Evolutionary conservation across 2,888 invertebrate species (phyloP).

Genomic region (Apoderus coryli): DNA sequence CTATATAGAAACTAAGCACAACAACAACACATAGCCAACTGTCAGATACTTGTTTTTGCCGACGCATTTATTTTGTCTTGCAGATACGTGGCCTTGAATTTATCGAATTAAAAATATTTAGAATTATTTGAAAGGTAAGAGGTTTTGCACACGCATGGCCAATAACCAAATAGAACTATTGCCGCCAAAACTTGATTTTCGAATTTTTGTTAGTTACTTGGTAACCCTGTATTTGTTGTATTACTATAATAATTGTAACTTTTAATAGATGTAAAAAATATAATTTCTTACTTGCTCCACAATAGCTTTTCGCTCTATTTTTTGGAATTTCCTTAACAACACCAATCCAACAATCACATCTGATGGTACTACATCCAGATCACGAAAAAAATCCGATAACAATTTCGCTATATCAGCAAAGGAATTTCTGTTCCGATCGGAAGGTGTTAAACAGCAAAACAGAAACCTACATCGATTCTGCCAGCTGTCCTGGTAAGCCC

Average conservation of each 20-base stretch:
- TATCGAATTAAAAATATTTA: conserved; percentile 2
- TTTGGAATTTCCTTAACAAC: conserved; percentile 64
- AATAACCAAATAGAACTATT: conserved; percentile 1
- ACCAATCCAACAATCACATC: conserved; percentile 77
- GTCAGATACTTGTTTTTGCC: conserved; percentile 3
- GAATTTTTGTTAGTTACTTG: conserved; percentile 1
- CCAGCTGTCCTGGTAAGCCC: conserved; percentile 81
- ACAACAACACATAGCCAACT: conserved; percentile 2
- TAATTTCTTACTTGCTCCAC: conserved; percentile 47
- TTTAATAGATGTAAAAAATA: too few species aligned
- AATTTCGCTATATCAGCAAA: conserved; percentile 73
- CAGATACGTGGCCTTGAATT: conserved; percentile 3
- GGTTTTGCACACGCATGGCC: conserved; percentile 2
- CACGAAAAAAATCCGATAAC: conserved; percentile 74
- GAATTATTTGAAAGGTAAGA: neutral
- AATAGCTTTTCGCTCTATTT: conserved; percentile 59
- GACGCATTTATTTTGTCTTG: conserved; percentile 2
- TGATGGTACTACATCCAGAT: conserved; percentile 75
- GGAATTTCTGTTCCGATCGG: conserved; percentile 66
- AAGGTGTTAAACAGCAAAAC: conserved; percentile 69
- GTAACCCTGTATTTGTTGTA: too few species aligned
- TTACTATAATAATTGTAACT: too few species aligned
- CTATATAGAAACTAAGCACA: conserved; percentile 2
- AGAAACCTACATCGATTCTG: conserved; percentile 65
- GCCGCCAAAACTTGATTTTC: conserved; percentile 1